Percentiles rank a stretch among this genome's conserved stretches.
Evolutionary conservation across 2,888 invertebrate species (phyloP).

Genomic region (Spisula solida): DNA sequence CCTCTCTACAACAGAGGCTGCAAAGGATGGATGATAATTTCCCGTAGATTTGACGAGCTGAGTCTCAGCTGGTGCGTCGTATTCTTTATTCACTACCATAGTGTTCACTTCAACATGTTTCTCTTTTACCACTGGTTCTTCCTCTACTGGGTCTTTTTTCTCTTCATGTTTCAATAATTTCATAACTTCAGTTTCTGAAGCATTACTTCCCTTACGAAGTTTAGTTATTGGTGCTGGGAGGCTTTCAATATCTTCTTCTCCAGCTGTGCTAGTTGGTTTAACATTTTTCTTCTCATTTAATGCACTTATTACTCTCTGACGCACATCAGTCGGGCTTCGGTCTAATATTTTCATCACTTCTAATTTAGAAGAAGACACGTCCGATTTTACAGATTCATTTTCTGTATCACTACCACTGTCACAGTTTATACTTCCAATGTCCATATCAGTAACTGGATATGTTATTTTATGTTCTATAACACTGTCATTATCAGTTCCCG

Average conservation of each 20-base stretch:
- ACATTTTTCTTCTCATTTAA: conserved; percentile 25
- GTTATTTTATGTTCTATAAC: conserved; percentile 26
- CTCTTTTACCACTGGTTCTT: neutral
- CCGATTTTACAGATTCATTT: conserved; percentile 45
- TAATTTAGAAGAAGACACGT: conserved; percentile 52
- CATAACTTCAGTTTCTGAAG: conserved; percentile 55
- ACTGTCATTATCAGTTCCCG: conserved; percentile 58
- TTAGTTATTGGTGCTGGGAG: neutral
- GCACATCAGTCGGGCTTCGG: conserved; percentile 59
- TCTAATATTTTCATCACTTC: conserved; percentile 67
- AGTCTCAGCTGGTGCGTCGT: conserved; percentile 20
- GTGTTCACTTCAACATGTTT: conserved; percentile 45
- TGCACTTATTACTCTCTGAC: conserved; percentile 43
- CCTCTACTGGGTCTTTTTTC: conserved; percentile 4
- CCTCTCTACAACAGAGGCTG: conserved; percentile 35
- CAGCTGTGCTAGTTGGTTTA: conserved; percentile 3
- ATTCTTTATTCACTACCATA: conserved; percentile 29
- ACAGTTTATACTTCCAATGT: conserved; percentile 53
- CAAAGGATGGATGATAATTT: conserved; percentile 25
- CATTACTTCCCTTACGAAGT: conserved; percentile 39
- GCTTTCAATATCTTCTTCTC: neutral
- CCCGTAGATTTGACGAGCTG: neutral
- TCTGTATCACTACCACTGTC: conserved; percentile 68
- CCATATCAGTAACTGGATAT: conserved; percentile 25
- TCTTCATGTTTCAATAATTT: conserved; percentile 40